Evolutionary conservation across 2,113 vertebrate species (phyloP).

Genomic region (Melanocharis versteri): DNA sequence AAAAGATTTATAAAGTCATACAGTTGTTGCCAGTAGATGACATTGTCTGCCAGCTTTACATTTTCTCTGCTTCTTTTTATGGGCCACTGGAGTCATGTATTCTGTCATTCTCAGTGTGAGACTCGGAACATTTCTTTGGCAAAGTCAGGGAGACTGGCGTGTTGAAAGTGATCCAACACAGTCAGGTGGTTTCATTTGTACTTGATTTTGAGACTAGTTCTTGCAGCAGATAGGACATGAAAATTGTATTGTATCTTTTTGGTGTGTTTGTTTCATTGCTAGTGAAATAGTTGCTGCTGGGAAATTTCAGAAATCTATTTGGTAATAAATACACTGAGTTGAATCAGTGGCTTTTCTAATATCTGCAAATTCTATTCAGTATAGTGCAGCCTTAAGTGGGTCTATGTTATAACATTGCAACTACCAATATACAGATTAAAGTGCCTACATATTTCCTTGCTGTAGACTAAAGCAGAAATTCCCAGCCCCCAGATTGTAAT

Average conservation of each 20-base stretch:
- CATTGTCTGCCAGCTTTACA: conserved; percentile 48
- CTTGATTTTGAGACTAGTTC: conserved; percentile 38
- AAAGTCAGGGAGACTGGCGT: conserved; percentile 38
- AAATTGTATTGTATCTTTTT: neutral
- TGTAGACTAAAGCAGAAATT: neutral
- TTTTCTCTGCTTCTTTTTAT: conserved; percentile 60
- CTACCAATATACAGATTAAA: neutral
- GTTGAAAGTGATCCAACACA: conserved; percentile 44
- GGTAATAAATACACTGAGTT: neutral
- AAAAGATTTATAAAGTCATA: conserved; percentile 21
- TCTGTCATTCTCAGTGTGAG: conserved; percentile 48
- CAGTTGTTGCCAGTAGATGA: conserved; percentile 58
- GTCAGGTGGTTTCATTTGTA: conserved; percentile 35
- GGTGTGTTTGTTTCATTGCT: neutral
- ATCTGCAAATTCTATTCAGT: neutral
- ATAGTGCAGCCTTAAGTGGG: neutral
- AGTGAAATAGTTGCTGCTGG: neutral
- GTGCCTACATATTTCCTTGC: neutral
- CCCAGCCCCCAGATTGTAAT: neutral
- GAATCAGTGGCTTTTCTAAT: neutral
- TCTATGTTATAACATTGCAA: neutral
- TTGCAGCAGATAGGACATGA: neutral
- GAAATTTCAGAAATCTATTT: neutral
- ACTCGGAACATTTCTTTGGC: conserved; percentile 39
- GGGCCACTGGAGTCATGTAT: conserved; percentile 55